Evolutionary conservation across 2,888 invertebrate species (phyloP).

Genomic region (Hartigia nigra): DNA sequence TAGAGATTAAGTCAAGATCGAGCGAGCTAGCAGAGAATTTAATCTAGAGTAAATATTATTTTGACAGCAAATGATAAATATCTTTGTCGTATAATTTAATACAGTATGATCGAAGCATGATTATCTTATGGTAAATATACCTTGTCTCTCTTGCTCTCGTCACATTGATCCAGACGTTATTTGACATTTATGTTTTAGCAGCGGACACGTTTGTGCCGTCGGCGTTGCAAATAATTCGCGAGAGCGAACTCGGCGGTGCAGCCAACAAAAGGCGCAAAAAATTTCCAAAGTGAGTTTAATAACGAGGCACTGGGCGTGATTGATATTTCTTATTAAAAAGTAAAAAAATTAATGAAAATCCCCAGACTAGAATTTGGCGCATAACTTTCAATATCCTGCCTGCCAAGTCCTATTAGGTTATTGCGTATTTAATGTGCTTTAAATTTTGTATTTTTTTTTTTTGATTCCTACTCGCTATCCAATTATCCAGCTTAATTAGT

Average conservation of each 20-base stretch:
- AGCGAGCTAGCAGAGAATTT: too few species aligned
- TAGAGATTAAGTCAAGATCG: not conserved
- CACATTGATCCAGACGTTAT: not conserved
- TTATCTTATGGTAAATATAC: not conserved
- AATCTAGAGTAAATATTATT: not conserved
- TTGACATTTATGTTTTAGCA: conserved; percentile 33
- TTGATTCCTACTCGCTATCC: not conserved
- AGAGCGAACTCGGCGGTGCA: conserved; percentile 55
- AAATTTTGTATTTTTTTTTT: conserved; percentile 12
- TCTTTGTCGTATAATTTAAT: not conserved
- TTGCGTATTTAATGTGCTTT: not conserved
- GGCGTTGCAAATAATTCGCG: conserved; percentile 60
- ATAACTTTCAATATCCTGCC: conserved; percentile 1
- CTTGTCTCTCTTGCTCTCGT: not conserved
- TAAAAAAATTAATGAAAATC: not conserved
- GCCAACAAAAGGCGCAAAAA: conserved; percentile 64
- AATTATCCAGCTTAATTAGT: not conserved
- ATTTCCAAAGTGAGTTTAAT: conserved; percentile 63
- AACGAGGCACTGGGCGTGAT: not conserved
- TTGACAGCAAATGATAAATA: not conserved
- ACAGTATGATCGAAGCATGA: not conserved
- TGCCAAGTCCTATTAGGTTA: not conserved
- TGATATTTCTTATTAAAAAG: not conserved
- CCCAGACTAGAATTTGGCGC: not conserved
- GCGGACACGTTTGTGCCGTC: conserved; percentile 60